phyloP scores from a whole-genome alignment of 2,888 invertebrate species.

The Oconnorella tubifera region DNA sequence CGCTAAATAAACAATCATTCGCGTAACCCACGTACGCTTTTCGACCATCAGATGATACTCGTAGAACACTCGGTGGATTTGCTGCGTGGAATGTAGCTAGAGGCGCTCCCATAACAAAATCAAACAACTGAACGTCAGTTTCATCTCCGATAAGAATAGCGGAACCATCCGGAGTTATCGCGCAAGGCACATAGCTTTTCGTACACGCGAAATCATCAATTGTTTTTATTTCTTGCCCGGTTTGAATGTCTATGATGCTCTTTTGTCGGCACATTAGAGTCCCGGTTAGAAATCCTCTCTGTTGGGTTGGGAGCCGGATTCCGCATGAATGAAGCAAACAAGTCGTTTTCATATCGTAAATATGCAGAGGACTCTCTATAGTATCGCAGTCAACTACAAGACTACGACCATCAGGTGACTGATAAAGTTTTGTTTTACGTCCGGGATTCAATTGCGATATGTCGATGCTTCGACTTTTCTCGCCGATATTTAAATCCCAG shows the following conservation, averaged over 20 bases:
- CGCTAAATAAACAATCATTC: slow-evolving; percentile 37
- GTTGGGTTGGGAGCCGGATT: slow-evolving; percentile 21
- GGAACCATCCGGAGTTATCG: slow-evolving; percentile 31
- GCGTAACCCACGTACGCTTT: slow-evolving; percentile 38
- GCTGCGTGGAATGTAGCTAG: slow-evolving; percentile 25
- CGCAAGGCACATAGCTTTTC: slow-evolving; percentile 32
- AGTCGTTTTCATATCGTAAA: slow-evolving; percentile 34
- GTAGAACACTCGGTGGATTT: slow-evolving; percentile 34
- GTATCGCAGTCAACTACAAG: slow-evolving; percentile 35
- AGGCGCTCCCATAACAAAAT: slow-evolving; percentile 23
- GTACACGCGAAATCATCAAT: slow-evolving; percentile 33
- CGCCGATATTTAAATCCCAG: slow-evolving; percentile 36
- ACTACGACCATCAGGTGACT: slow-evolving; percentile 32
- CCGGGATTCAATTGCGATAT: slow-evolving; percentile 25
- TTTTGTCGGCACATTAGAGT: slow-evolving; percentile 36
- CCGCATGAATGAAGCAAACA: slow-evolving; percentile 32
- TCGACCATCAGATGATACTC: slow-evolving; percentile 36
- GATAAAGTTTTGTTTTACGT: slow-evolving; percentile 24
- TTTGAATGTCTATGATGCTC: slow-evolving; percentile 33
- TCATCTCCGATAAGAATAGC: slow-evolving; percentile 32
- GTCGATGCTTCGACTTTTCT: slow-evolving; percentile 31
- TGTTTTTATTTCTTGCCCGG: slow-evolving; percentile 26
- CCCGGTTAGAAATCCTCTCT: slow-evolving; percentile 29
- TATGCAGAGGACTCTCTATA: slow-evolving; percentile 26
- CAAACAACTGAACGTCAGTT: slow-evolving; percentile 28